Evolutionary conservation across 2,113 vertebrate species (phyloP).

Genomic region (Calcarius ornatus): DNA sequence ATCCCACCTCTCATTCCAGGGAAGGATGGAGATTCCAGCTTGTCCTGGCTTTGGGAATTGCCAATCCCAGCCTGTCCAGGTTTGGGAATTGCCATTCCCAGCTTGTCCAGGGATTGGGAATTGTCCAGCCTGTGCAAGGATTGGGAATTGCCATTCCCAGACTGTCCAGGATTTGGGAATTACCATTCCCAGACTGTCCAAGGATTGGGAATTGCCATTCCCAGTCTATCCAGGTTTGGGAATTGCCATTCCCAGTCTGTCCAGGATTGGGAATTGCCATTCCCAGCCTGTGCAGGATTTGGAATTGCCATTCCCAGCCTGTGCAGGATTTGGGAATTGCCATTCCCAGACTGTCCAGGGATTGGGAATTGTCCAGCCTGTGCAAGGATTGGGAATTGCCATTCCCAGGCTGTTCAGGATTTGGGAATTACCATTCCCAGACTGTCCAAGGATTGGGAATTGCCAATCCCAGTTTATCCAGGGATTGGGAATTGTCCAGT

Average conservation of each 20-base stretch:
- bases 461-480: not conserved
- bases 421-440: not conserved
- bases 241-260: not conserved
- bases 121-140: not conserved
- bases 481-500: not conserved
- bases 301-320: not conserved
- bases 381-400: not conserved
- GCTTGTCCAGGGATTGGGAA: not conserved
- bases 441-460: not conserved
- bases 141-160: not conserved
- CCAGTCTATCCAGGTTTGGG: not conserved
- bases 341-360: fast-evolving
- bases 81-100: not conserved
- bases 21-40: not conserved
- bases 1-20: not conserved
- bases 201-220: not conserved
- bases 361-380: not conserved
- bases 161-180: not conserved
- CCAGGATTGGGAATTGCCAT: fast-evolving
- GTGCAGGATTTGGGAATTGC: fast-evolving
- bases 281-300: fast-evolving
- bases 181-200: not conserved
- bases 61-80: not conserved
- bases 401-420: fast-evolving
- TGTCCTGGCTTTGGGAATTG: not conserved